A percentile compares a stretch with the other conserved stretches of the same genome.
Conservation (phyloP, 1,140 invertebrate species). For the Drosophila neocordata region DNA sequence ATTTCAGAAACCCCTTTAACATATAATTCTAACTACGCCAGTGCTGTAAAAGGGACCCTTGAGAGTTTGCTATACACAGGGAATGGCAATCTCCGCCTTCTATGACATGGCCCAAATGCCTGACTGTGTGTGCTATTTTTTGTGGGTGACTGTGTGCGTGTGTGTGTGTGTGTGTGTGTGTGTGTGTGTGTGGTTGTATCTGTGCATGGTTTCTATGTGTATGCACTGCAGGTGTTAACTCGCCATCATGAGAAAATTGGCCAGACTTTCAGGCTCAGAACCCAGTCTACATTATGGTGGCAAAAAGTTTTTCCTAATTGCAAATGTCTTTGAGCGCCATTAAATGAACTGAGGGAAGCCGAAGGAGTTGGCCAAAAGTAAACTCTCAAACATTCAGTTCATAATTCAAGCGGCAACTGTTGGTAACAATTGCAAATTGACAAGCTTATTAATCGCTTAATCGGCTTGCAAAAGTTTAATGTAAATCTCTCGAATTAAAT, state of each 20-base stretch:
- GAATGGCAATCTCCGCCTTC: conserved; percentile 57
- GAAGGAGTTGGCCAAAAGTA: neutral
- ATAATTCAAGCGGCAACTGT: conserved; percentile 68
- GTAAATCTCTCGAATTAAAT: conserved; percentile 72
- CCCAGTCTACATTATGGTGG: neutral
- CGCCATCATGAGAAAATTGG: conserved; percentile 21
- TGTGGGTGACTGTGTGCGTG: neutral
- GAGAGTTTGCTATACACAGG: conserved; percentile 59
- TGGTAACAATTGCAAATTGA: conserved; percentile 77
- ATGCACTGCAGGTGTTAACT: conserved; percentile 66
- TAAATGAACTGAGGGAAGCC: conserved; percentile 39
- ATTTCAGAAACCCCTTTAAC: no score
- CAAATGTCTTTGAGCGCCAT: conserved; percentile 53
- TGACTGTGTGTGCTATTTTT: neutral
- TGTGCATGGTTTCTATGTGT: conserved; percentile 4
- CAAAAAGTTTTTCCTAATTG: conserved; percentile 61
- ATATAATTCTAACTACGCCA: neutral
- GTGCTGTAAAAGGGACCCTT: conserved; percentile 64
- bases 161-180: conserved; percentile 10
- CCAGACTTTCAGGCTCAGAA: conserved; percentile 14
- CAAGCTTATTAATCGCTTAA: conserved; percentile 81
- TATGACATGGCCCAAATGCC: conserved; percentile 8
- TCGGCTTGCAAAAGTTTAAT: conserved; percentile 75
- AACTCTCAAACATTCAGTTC: conserved; percentile 50
- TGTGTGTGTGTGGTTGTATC: no score